These are phyloP conservation scores for Pogonophryne albipinna DNA, from an alignment of 2,797 vertebrate genomes.

Conservation along the genomic window DNA sequence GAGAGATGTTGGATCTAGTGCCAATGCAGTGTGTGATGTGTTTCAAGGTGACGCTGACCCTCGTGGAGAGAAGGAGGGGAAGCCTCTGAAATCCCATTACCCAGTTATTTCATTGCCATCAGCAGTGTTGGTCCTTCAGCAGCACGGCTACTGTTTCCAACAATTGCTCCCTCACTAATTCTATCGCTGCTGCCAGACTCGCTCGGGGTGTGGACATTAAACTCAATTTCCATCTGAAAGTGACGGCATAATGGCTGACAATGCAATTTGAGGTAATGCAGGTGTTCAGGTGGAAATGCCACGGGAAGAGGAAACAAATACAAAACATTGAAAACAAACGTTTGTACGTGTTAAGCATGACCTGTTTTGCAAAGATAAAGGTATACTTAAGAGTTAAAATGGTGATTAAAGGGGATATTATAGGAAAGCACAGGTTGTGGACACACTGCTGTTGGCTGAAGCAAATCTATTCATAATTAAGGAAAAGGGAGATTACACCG, in stretches of 20 bases:
- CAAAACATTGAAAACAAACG: no score
- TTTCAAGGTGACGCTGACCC: slow-evolving; percentile 81
- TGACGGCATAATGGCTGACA: slow-evolving; percentile 50
- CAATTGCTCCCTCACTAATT: slow-evolving; percentile 63
- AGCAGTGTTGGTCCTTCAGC: slow-evolving; percentile 62
- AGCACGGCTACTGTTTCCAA: slow-evolving; percentile 63
- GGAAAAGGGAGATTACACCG: not conserved
- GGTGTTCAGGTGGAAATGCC: slow-evolving; percentile 21
- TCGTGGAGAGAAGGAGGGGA: slow-evolving; percentile 48
- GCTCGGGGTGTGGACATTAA: slow-evolving; percentile 60
- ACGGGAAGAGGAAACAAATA: slow-evolving; percentile 15
- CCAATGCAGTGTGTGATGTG: slow-evolving; percentile 59
- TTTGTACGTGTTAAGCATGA: no score
- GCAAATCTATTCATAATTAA: not conserved
- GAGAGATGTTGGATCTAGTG: slow-evolving; percentile 60
- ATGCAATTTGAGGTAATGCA: slow-evolving; percentile 46
- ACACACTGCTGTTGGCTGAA: not conserved
- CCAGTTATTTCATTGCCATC: slow-evolving; percentile 69
- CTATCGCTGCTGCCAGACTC: slow-evolving; percentile 56
- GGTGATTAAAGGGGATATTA: not conserved
- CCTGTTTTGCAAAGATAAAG: not conserved
- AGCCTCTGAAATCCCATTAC: slow-evolving; percentile 74
- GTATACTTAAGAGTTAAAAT: not conserved
- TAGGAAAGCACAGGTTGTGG: not conserved
- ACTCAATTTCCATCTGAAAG: slow-evolving; percentile 65